phyloP scores from a whole-genome alignment of 2,797 vertebrate species.

The Garrulus glandarius region DNA sequence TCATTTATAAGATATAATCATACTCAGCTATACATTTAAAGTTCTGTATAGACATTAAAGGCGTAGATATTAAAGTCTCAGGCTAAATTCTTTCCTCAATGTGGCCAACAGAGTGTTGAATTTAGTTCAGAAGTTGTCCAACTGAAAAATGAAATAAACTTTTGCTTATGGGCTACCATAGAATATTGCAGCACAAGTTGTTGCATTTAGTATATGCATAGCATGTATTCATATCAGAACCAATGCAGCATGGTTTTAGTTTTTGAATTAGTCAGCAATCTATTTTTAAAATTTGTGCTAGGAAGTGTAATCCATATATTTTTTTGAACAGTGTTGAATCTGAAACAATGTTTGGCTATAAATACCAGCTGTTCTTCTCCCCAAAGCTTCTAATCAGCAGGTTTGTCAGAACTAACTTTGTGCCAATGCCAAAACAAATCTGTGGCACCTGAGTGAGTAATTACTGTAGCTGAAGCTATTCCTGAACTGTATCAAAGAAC shows the following conservation, averaged over 20 bases:
- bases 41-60: background rate
- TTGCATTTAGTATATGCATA: background rate
- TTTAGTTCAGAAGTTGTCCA: background rate
- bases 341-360: background rate
- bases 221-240: background rate
- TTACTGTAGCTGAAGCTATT: background rate
- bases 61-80: background rate
- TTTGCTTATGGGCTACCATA: background rate
- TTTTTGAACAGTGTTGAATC: background rate
- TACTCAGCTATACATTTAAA: background rate
- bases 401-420: background rate
- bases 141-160: background rate
- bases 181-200: background rate
- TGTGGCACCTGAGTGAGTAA: background rate
- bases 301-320: background rate
- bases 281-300: background rate
- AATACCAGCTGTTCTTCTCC: background rate
- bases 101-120: background rate
- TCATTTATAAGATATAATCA: constrained; percentile 12
- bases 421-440: background rate
- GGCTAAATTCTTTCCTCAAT: background rate
- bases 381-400: background rate
- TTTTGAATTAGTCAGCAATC: background rate
- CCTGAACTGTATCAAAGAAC: background rate
- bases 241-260: background rate